Evolutionary conservation across 2,797 vertebrate species (phyloP), one percentile per base, ranked within the genome.

Genomic region (Pangasius krempfi): DNA sequence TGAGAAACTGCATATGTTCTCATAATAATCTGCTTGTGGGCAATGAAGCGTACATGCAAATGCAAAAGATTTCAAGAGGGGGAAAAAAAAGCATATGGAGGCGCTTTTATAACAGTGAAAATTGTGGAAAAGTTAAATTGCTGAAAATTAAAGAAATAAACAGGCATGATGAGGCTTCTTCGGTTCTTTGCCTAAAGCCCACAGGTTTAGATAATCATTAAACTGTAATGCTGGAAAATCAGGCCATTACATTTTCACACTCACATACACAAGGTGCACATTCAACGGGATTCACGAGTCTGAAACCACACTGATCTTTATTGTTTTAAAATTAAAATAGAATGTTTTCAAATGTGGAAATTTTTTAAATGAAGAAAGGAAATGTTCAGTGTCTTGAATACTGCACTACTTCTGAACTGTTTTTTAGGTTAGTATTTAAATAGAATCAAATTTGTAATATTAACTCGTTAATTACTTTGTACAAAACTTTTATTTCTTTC

Each of bases 1-100:
- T 85, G 86, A 27, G 88, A 62, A 52, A 85, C 56, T 40, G 44
- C 62, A 90, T 87, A 86, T 58, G 33, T 86, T 80, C 88, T 73
- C 81, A 33, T 80, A 87, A 86, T 73, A 88, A 89, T 91, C 88
- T 62, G 58, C n/a, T 70, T 47, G 85, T 87, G 84, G 10, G 78
- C 79, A 73, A 50, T 81, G 50, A 54, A 87, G 76, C 79, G 56
- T 44, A 58, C n/a, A 52, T 25, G 22, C 25, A n/a, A 83, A 44
- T n/a, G 25, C 58, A 22, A 78, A 78, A 78, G 40, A n/a, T 9
- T 62, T 66, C 8, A 44, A 27, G 20, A 30, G 16, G 54, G 14
- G 12, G 1, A 44, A 66, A 18, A 22, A 37, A 16, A 40, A 25
- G 40, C 25, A 62, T 33, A 64, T 20, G 13, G 25, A 56, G 60